Conservation (phyloP, 2,888 invertebrate species). For the Megalurothrips usitatus region DNA sequence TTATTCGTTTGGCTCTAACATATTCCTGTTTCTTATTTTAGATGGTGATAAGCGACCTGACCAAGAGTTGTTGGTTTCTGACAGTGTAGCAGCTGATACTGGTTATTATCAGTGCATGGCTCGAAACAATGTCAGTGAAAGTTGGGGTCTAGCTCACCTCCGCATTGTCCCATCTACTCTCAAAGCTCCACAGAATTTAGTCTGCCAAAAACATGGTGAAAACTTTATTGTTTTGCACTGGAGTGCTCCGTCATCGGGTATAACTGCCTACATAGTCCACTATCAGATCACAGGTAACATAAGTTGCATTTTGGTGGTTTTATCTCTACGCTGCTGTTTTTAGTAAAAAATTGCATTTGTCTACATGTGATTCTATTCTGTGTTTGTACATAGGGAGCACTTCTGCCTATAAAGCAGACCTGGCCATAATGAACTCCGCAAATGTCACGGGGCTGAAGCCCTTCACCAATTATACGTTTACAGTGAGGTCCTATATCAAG, state of each 20-base stretch:
- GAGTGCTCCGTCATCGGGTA: not conserved
- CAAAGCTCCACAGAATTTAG: not conserved
- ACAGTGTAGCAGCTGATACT: constrained; percentile 2
- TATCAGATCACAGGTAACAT: not conserved
- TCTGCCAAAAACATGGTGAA: not conserved
- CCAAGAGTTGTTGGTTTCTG: not conserved
- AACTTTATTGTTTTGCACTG: not conserved
- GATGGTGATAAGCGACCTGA: not conserved
- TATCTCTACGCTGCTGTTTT: not conserved
- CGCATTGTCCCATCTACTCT: not conserved
- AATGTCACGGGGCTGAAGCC: not conserved
- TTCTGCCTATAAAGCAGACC: not conserved
- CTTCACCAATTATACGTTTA: not conserved
- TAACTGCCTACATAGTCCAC: not conserved
- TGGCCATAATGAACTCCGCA: not conserved
- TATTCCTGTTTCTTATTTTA: not conserved
- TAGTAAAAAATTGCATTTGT: not conserved
- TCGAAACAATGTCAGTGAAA: not conserved
- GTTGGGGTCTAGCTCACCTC: not conserved
- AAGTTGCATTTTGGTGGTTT: not conserved
- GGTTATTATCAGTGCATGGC: not conserved
- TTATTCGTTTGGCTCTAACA: not conserved
- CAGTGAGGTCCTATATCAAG: not conserved
- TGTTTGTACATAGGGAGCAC: not conserved
- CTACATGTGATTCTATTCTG: not conserved